Percentiles rank a stretch among this genome's conserved stretches.
Evolutionary conservation across 1,140 invertebrate genomes (phyloP).

Genomic region (Aradophagus sp.): DNA sequence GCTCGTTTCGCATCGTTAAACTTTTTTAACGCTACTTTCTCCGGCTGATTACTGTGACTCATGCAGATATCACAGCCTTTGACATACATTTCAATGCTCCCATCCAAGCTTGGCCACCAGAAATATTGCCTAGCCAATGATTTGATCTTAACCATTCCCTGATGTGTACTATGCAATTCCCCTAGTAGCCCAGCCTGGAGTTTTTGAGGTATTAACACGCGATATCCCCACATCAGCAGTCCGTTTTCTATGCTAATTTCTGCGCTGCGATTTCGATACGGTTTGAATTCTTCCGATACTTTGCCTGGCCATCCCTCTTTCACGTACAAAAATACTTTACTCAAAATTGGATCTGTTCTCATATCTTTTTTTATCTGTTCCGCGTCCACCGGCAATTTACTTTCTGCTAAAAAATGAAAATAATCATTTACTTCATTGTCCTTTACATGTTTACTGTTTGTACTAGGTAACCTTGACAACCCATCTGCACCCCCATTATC

Average conservation of each 20-base stretch:
- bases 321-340: slow-evolving; percentile 42
- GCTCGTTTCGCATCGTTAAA: slow-evolving; percentile 26
- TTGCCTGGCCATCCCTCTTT: slow-evolving; percentile 29
- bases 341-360: slow-evolving; percentile 35
- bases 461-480: background rate
- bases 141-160: slow-evolving; percentile 68
- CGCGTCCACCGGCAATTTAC: slow-evolving; percentile 38
- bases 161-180: slow-evolving; percentile 63
- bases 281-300: slow-evolving; percentile 9
- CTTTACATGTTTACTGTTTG: no score
- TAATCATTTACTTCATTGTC: slow-evolving; percentile 32
- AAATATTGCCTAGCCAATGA: slow-evolving; percentile 61
- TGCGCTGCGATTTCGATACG: background rate
- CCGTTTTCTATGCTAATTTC: slow-evolving; percentile 56
- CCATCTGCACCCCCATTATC: slow-evolving; percentile 57
- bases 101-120: slow-evolving; percentile 67
- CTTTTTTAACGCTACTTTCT: slow-evolving; percentile 21
- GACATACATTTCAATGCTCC: slow-evolving; percentile 59
- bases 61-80: slow-evolving; percentile 23
- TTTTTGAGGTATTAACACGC: slow-evolving; percentile 60
- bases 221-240: slow-evolving; percentile 60
- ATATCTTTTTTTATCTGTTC: slow-evolving; percentile 41
- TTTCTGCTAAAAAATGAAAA: slow-evolving; percentile 54
- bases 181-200: slow-evolving; percentile 53
- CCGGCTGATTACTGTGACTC: slow-evolving; percentile 15